Evolutionary conservation across 2,797 vertebrate genomes (phyloP).

Genomic region (Setipinna tenuifilis): DNA sequence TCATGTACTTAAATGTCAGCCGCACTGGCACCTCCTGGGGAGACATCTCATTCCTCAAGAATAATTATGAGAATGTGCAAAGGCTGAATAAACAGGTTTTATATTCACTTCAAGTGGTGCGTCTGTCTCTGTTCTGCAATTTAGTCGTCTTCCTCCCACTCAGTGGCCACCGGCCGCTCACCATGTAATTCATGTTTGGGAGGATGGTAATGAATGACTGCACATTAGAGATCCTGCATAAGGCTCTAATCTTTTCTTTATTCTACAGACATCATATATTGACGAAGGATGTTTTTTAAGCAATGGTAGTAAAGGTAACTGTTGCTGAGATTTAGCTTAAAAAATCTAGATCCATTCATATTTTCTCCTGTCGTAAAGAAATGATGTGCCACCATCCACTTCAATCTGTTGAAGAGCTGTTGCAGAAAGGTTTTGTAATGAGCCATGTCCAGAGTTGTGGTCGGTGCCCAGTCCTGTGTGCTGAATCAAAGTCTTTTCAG

Average conservation of each 20-base stretch:
- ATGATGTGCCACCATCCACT: neutral
- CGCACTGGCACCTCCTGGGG: slow-evolving; percentile 29
- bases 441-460: slow-evolving; percentile 13
- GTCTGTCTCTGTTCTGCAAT: slow-evolving; percentile 46
- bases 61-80: slow-evolving; percentile 42
- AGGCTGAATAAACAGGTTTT: slow-evolving; percentile 49
- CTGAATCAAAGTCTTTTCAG: neutral
- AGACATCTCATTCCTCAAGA: slow-evolving; percentile 32
- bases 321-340: neutral
- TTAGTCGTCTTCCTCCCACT: slow-evolving; percentile 23
- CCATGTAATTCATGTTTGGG: slow-evolving; percentile 34
- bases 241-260: slow-evolving; percentile 38
- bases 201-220: slow-evolving; percentile 33
- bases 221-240: neutral
- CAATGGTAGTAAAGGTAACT: neutral
- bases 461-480: neutral
- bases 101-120: slow-evolving; percentile 30
- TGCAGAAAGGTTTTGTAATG: neutral
- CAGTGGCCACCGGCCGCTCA: neutral
- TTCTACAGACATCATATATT: slow-evolving; percentile 25
- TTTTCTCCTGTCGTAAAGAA: neutral
- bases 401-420: neutral
- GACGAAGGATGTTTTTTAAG: slow-evolving; percentile 16
- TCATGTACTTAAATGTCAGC: slow-evolving; percentile 20
- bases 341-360: neutral